phyloP scores from a whole-genome alignment of 2,797 vertebrate genomes.

The Schizopygopsis pylzovi region DNA sequence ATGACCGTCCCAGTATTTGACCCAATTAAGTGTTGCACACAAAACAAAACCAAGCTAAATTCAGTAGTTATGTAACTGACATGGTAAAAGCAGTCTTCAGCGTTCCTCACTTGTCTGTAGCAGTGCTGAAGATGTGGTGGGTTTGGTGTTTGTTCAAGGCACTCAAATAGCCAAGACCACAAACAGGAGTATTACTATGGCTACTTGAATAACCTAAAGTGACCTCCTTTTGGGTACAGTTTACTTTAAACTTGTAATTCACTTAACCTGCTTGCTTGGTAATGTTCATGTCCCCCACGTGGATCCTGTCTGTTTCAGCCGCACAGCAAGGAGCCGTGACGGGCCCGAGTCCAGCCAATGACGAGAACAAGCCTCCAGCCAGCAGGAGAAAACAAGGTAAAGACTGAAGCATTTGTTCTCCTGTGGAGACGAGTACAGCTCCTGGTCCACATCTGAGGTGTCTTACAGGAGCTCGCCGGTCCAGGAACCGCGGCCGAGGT shows the following conservation, averaged over 20 bases:
- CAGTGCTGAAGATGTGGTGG: not conserved
- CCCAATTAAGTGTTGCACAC: no score
- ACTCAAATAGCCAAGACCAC: not conserved
- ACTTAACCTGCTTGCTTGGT: not conserved
- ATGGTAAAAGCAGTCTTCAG: no score
- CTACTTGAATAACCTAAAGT: no score
- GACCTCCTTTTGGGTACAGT: no score
- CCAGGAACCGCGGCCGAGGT: slow-evolving; percentile 86
- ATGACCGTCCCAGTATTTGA: no score
- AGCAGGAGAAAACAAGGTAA: slow-evolving; percentile 78
- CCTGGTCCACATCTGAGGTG: not conserved
- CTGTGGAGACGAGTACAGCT: not conserved
- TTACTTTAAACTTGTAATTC: no score
- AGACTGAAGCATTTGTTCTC: not conserved
- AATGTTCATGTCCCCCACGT: not conserved
- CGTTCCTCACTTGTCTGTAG: not conserved
- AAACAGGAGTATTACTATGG: not conserved
- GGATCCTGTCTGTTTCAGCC: not conserved
- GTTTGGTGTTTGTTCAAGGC: not conserved
- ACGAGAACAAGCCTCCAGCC: slow-evolving; percentile 85
- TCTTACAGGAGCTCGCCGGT: slow-evolving; percentile 83
- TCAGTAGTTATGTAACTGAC: no score
- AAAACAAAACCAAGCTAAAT: no score
- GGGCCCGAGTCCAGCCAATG: slow-evolving; percentile 78
- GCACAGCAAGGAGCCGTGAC: slow-evolving; percentile 67